These are phyloP conservation scores for Dasysyrphus tricinctus DNA, from an alignment of 2,888 invertebrate species.

Conservation along the genomic window DNA sequence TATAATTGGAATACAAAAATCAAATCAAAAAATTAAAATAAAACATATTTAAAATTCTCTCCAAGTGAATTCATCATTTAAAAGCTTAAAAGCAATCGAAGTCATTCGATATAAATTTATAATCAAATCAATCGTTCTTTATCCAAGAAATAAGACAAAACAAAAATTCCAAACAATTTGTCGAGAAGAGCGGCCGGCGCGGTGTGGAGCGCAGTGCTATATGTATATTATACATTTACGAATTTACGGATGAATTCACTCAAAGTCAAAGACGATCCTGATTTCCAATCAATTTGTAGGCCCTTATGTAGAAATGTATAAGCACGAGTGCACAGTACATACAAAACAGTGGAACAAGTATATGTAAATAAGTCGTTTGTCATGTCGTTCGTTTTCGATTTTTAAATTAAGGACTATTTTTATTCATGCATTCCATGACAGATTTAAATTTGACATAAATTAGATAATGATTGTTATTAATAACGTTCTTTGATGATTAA, in stretches of 20 bases:
- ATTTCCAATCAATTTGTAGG: constrained; percentile 22
- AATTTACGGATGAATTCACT: not conserved
- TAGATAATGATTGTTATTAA: no score
- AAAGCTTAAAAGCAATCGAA: not conserved
- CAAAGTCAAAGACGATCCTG: constrained; percentile 1
- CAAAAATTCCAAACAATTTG: not conserved
- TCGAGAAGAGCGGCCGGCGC: not conserved
- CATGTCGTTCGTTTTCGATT: not conserved
- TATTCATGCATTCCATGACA: not conserved
- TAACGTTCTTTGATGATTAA: no score
- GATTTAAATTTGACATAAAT: constrained; percentile 5
- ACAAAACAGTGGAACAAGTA: constrained; percentile 6
- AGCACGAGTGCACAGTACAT: constrained; percentile 1
- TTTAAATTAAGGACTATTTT: not conserved
- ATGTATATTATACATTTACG: not conserved
- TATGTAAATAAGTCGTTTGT: not conserved
- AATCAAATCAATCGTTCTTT: constrained; percentile 8
- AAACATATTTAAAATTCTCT: not conserved
- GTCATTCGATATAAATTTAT: not conserved
- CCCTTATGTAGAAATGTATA: not conserved
- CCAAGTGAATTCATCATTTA: constrained; percentile 10
- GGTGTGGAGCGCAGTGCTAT: not conserved
- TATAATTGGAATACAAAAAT: constrained; percentile 19
- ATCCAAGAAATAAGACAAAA: not conserved
- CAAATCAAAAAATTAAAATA: not conserved